Evolutionary conservation across 2,797 vertebrate genomes (phyloP).

Genomic region (Danio choprae): DNA sequence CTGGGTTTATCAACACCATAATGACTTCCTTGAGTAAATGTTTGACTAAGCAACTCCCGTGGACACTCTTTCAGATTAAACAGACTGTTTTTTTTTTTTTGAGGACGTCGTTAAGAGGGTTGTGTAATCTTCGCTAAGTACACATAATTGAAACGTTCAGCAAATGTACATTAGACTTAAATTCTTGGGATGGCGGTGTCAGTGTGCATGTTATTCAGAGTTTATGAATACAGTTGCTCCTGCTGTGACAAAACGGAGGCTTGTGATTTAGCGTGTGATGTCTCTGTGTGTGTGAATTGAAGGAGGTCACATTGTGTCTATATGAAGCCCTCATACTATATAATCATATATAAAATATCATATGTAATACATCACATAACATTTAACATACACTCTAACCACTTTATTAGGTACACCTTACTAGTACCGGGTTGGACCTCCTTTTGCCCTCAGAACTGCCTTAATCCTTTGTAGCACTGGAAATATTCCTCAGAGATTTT

Average conservation of each 20-base stretch:
- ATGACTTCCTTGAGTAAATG: slow-evolving; percentile 60
- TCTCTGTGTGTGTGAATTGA: neutral
- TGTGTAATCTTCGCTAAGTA: slow-evolving; percentile 29
- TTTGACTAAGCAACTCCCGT: slow-evolving; percentile 56
- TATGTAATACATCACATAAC: no score
- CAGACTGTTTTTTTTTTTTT: slow-evolving; percentile 23
- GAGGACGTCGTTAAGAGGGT: slow-evolving; percentile 27
- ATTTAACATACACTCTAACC: no score
- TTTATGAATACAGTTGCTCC: neutral
- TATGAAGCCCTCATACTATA: no score
- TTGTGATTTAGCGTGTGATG: neutral
- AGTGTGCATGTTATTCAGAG: neutral
- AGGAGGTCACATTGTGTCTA: neutral
- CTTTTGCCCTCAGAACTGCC: no score
- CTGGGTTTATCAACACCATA: slow-evolving; percentile 47
- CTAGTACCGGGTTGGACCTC: no score
- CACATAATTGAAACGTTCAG: slow-evolving; percentile 8
- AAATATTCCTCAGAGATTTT: no score
- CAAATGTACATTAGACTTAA: slow-evolving; percentile 12
- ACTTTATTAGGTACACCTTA: no score
- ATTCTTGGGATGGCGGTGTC: neutral
- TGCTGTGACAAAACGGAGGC: neutral
- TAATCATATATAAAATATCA: no score
- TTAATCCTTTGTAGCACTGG: no score
- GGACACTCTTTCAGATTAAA: slow-evolving; percentile 43